These are phyloP conservation scores for Cebidichthys violaceus DNA, from an alignment of 2,113 vertebrate species.

Conservation along the genomic window DNA sequence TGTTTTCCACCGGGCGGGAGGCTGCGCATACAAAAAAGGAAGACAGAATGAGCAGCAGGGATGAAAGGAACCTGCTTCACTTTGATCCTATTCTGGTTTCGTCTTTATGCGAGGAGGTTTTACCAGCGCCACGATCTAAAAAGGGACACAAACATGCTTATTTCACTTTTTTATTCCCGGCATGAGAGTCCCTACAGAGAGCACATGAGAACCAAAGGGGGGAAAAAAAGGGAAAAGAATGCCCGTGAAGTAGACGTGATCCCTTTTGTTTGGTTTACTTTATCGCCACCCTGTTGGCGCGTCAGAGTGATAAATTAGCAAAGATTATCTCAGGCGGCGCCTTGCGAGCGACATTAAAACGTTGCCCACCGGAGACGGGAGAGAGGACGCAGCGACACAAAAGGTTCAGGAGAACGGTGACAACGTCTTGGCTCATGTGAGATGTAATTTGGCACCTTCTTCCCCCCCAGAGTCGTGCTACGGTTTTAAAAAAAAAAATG, in stretches of 20 bases:
- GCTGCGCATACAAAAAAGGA: slow-evolving; percentile 77
- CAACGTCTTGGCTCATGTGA: slow-evolving; percentile 43
- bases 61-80: slow-evolving; percentile 21
- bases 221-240: neutral
- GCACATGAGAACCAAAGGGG: slow-evolving; percentile 5
- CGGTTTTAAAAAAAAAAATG: slow-evolving; percentile 44
- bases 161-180: slow-evolving; percentile 57
- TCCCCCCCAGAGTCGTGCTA: slow-evolving; percentile 3
- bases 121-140: neutral
- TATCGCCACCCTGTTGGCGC: slow-evolving; percentile 60
- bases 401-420: slow-evolving; percentile 44
- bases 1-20: slow-evolving; percentile 90
- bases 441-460: slow-evolving; percentile 44
- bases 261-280: slow-evolving; percentile 69
- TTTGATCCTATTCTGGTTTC: slow-evolving; percentile 33
- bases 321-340: slow-evolving; percentile 57
- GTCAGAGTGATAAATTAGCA: slow-evolving; percentile 74
- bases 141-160: slow-evolving; percentile 12
- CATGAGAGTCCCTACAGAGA: slow-evolving; percentile 43
- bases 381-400: slow-evolving; percentile 19
- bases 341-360: slow-evolving; percentile 56
- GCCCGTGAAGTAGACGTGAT: slow-evolving; percentile 45
- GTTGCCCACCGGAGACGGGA: slow-evolving; percentile 38
- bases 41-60: neutral
- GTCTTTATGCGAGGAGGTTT: slow-evolving; percentile 5